Conservation (phyloP, 2,888 invertebrate species). For the Parnassius smintheus region DNA sequence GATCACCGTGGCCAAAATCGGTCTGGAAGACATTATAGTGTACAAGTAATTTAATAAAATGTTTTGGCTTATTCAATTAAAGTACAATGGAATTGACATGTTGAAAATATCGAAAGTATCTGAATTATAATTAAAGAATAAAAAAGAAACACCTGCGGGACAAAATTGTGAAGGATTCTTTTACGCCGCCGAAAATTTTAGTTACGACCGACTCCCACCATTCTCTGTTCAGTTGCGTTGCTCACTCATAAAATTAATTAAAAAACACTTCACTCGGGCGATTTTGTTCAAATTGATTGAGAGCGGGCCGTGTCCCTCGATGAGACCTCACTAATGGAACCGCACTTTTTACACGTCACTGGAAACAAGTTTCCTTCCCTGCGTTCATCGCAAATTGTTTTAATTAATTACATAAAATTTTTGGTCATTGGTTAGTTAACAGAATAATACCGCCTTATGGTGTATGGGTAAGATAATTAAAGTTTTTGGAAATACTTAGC, state of each 20-base stretch:
- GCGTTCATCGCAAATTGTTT: slow-evolving; percentile 14
- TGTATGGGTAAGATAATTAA: no score
- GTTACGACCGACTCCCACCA: slow-evolving; percentile 40
- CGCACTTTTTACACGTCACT: slow-evolving; percentile 45
- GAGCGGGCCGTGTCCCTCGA: slow-evolving; percentile 50
- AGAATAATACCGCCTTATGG: no score
- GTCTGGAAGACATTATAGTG: no score
- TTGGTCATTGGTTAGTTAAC: no score
- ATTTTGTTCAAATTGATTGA: slow-evolving; percentile 77
- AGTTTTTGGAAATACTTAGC: no score
- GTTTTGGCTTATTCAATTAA: no score
- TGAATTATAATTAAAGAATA: no score
- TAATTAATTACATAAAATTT: slow-evolving; percentile 4
- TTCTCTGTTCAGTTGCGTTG: slow-evolving; percentile 48
- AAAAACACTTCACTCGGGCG: slow-evolving; percentile 78
- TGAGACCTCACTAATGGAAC: slow-evolving; percentile 73
- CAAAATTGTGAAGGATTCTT: background rate
- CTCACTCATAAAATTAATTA: slow-evolving; percentile 79
- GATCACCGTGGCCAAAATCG: no score
- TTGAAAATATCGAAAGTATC: no score
- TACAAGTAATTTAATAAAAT: no score
- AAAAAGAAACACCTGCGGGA: no score
- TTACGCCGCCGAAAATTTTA: background rate
- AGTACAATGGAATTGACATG: no score
- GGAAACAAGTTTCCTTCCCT: slow-evolving; percentile 23